Evolutionary conservation across 1,140 invertebrate species (phyloP), one percentile per base, ranked within the genome.

Genomic region (Drosophila orena): DNA sequence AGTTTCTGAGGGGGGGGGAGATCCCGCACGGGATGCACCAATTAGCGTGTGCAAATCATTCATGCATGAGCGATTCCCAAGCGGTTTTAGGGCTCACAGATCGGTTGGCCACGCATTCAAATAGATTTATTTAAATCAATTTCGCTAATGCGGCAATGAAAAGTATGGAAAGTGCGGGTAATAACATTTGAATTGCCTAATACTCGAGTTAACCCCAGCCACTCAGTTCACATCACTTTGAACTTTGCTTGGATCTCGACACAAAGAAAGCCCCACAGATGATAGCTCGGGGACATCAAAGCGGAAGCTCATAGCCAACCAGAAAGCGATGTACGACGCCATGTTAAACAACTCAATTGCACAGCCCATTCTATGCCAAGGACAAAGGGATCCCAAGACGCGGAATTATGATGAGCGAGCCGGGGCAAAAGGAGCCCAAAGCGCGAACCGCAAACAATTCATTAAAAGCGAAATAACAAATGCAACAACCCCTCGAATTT

Each of bases 321-420:
- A 37, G 44, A 49, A 53, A 86, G 65, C 83, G 49, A 89, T 86
- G 83, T 86, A 58, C 58, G 75, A 76, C 65, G 84, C 75, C 84
- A 89, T 86, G 83, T 86, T 86, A 57, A 83, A 86, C 83, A 86
- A 86, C 79, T 83, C 83, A 76, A 86, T 86, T 81, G 83, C 79
- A 80, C 55, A 57, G 79, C 59, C 46, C 64, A 75, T 81, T 81
- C 66, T 73, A 56, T 81, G 30, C 2, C 30, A 30, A 30, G 56
- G 59, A 72, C 74, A 78, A 81, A 55, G 35, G 40, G 46, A 37
- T 60, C 74, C 60, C 47, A 81, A 64, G 62, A 83, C 64, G 55
- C 14, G 42, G 35, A 88, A 71, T 79, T 81, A 81, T 81, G 70
- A 71, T 68, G 61, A 56, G 47, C 10, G 59, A 50, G 43, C 20